A percentile compares a stretch with the other conserved stretches of the same genome.
Conservation (phyloP, 2,113 vertebrate species). For the Pimephales promelas region DNA sequence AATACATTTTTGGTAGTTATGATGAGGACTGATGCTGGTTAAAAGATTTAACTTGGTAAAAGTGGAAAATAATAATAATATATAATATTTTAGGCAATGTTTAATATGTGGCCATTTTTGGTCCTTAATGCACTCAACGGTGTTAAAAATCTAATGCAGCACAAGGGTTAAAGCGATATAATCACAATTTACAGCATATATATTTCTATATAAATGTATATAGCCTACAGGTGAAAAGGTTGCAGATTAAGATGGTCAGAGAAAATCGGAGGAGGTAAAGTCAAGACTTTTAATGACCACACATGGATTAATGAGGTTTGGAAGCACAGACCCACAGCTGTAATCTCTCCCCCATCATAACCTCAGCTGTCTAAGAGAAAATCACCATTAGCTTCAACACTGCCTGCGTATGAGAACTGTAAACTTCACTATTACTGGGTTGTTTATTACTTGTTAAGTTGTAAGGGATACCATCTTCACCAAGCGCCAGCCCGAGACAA, state of each 20-base stretch:
- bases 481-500: background rate
- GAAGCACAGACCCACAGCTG: background rate
- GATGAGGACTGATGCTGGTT: no score
- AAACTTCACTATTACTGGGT: background rate
- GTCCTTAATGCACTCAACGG: no score
- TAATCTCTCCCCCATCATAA: background rate
- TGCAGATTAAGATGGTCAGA: background rate
- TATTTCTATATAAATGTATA: background rate
- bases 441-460: background rate
- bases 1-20: no score
- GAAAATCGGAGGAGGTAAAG: background rate
- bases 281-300: conserved; percentile 35
- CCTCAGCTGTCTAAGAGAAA: background rate
- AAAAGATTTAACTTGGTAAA: no score
- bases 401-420: background rate
- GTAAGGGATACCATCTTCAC: background rate
- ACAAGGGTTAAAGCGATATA: no score
- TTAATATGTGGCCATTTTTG: no score
- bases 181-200: background rate
- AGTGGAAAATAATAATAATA: no score
- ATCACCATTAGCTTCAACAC: background rate
- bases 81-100: no score
- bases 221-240: background rate
- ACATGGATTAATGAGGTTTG: conserved; percentile 30
- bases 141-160: no score